Evolutionary conservation across 2,797 vertebrate species (phyloP), one percentile per base, ranked within the genome.

Genomic region (Margarornis squamiger): DNA sequence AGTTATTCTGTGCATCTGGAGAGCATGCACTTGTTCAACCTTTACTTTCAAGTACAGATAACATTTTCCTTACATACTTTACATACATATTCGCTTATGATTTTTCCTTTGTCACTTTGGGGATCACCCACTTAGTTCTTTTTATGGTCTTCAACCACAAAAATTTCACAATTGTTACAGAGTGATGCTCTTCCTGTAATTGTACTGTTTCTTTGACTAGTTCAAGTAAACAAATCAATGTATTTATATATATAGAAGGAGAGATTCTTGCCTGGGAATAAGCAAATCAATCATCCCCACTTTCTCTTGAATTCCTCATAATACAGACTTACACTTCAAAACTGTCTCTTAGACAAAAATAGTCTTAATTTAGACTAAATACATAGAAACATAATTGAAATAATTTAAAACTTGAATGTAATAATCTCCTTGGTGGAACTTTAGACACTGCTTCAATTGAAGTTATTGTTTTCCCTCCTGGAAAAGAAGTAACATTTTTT

Each of bases 1-100:
- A 91, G 57, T 41, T 90, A 43, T 62, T 86, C 36, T 11, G 46
- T 34, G 22, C 29, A 54, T 57, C 63, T 75, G 68, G 20, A 77
- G 38, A 13, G 22, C 48, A 85, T 10, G 26, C 34, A 73, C 51
- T 94, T 91, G 58, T 70, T 92, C 74, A 88, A 19, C 92, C 59
- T 65, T 54, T 79, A 88, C 63, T 88, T 88, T 80, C 12, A 77
- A 96, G 88, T 45, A 51, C 71, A 78, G 80, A 77, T 92, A 83
- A 91, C 59, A 94, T 96, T 96, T 89, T 93, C 83, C 61, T 96
- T 80, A 88, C 86, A 91, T 83, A 96, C 5, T 59, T 96, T 79
- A 88, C 86, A 91, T 79, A 88, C 85, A 91, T 83, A 96, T 5
- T 81, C 90, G 68, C 59, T 90, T 72, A 80, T 81, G 73, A 78